Percentiles rank a stretch among this genome's conserved stretches.
phyloP scores from a whole-genome alignment of 2,888 invertebrate species.

The Tachystola acroxantha region DNA sequence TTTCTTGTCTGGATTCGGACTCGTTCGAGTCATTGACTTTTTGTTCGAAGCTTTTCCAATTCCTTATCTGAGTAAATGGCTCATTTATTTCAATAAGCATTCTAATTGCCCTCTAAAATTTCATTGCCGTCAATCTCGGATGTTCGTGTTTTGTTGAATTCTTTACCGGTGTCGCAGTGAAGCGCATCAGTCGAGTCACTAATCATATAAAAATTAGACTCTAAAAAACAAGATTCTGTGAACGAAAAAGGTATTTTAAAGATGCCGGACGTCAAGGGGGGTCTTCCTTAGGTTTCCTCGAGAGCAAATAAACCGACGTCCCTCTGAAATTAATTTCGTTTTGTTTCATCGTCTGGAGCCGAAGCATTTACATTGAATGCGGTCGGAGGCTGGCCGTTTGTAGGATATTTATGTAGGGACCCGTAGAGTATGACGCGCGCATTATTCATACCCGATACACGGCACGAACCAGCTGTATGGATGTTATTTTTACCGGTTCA shows the following conservation, averaged over 20 bases:
- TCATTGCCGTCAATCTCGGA: constrained; percentile 28
- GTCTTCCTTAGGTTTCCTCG: constrained; percentile 55
- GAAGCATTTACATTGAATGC: constrained; percentile 76
- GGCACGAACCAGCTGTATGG: constrained; percentile 47
- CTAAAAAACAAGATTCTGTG: constrained; percentile 46
- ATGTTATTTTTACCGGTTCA: constrained; percentile 71
- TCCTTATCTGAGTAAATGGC: constrained; percentile 4
- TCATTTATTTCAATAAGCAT: constrained; percentile 24
- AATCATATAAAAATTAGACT: constrained; percentile 57
- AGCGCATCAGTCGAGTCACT: constrained; percentile 47
- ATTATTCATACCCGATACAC: constrained; percentile 72
- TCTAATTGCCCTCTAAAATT: constrained; percentile 31
- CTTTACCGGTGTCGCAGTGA: constrained; percentile 47
- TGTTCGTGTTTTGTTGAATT: constrained; percentile 40
- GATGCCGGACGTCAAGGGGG: constrained; percentile 64
- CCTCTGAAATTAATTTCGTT: constrained; percentile 75
- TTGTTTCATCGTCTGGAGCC: constrained; percentile 74
- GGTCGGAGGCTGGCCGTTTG: constrained; percentile 67
- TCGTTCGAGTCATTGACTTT: constrained; percentile 24
- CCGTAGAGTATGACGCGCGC: constrained; percentile 68
- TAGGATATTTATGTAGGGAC: constrained; percentile 73
- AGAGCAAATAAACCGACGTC: constrained; percentile 68
- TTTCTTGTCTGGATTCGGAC: constrained; percentile 22
- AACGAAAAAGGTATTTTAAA: constrained; percentile 55
- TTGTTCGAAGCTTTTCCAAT: constrained; percentile 11